These are phyloP conservation scores for Calyptommatus sinebrachiatus DNA, from an alignment of 2,113 vertebrate genomes.

Conservation along the genomic window DNA sequence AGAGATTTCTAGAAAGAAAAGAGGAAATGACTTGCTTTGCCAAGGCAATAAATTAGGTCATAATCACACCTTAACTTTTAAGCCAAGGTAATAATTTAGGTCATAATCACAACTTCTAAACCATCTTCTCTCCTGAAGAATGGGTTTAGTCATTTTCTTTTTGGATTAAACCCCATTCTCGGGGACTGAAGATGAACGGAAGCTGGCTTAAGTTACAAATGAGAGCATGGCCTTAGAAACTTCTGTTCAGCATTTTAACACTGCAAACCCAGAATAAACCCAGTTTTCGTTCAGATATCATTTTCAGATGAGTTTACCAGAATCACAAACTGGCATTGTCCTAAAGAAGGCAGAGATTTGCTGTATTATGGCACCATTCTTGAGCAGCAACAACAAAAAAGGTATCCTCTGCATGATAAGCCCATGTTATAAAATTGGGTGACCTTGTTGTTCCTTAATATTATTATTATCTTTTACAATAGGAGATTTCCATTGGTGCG, in stretches of 20 bases:
- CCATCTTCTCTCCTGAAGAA: too few relatives aligned
- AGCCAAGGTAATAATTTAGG: too few relatives aligned
- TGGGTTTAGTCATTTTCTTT: too few relatives aligned
- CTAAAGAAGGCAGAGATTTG: constrained; percentile 15
- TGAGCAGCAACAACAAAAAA: constrained; percentile 10
- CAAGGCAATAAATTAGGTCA: neutral
- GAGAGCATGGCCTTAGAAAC: neutral
- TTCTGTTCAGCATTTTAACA: constrained; percentile 35
- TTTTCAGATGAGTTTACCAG: neutral
- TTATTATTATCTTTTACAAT: constrained; percentile 31
- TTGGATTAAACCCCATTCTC: too few relatives aligned
- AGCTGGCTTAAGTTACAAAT: too few relatives aligned
- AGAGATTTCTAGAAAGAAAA: neutral
- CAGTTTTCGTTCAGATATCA: constrained; percentile 32
- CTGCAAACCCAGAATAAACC: constrained; percentile 23
- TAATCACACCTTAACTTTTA: too few relatives aligned
- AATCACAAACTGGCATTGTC: neutral
- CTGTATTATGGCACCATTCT: constrained; percentile 34
- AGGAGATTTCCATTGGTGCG: constrained; percentile 34
- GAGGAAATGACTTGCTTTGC: neutral
- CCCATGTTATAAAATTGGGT: neutral
- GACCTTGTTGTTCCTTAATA: neutral
- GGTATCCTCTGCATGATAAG: constrained; percentile 34
- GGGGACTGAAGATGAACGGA: too few relatives aligned
- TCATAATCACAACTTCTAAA: too few relatives aligned